Conservation (phyloP, 2,113 vertebrate genomes). For the Guaruba guarouba region DNA sequence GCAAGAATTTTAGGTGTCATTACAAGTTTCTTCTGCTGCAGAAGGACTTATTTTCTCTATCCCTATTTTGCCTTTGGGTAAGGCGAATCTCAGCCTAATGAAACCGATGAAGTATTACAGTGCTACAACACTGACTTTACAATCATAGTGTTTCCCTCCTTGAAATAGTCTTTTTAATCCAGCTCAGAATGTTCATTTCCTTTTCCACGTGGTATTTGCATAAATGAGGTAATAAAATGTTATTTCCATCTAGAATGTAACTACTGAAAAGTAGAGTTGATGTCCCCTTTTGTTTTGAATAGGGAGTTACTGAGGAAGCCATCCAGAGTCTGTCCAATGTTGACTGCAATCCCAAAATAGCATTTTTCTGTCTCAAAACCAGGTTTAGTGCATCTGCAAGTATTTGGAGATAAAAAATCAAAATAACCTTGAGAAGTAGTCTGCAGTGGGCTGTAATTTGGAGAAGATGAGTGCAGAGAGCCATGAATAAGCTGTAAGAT, state of each 20-base stretch:
- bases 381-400: not conserved
- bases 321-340: not conserved
- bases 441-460: not conserved
- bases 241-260: not conserved
- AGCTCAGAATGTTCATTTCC: not conserved
- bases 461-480: not conserved
- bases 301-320: not conserved
- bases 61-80: not conserved
- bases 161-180: not conserved
- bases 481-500: not conserved
- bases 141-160: not conserved
- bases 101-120: not conserved
- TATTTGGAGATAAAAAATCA: constrained; percentile 7
- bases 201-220: not conserved
- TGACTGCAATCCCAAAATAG: not conserved
- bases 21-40: constrained; percentile 18
- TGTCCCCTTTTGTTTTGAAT: not conserved
- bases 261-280: not conserved
- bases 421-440: not conserved
- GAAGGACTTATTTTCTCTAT: not conserved
- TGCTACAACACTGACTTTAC: not conserved
- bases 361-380: not conserved
- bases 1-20: not conserved
- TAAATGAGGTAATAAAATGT: constrained; percentile 9
- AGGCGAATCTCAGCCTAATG: constrained; percentile 23